These are phyloP conservation scores for Spongilla lacustris DNA, from an alignment of 37 sponge, comb jelly and placozoan species.

Conservation along the genomic window DNA sequence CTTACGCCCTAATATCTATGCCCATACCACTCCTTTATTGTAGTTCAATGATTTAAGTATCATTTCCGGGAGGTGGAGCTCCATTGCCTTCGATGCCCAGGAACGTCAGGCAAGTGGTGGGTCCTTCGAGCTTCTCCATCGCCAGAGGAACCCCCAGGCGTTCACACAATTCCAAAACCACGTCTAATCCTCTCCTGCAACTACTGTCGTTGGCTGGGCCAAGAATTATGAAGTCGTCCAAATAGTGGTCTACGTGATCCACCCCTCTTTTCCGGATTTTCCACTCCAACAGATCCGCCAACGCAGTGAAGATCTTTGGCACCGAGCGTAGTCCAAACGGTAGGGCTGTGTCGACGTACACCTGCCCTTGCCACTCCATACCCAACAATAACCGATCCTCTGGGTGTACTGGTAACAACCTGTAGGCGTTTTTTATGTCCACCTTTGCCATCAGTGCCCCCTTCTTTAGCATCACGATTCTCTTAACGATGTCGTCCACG, in stretches of 20 bases:
- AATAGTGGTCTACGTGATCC: slow-evolving; percentile 11
- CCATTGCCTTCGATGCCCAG: slow-evolving; percentile 27
- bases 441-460: slow-evolving; percentile 15
- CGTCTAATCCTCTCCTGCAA: neutral
- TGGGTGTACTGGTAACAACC: slow-evolving; percentile 23
- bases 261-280: slow-evolving; percentile 25
- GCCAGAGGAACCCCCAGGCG: slow-evolving; percentile 52
- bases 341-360: slow-evolving; percentile 25
- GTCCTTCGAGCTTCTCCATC: slow-evolving; percentile 29
- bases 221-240: slow-evolving; percentile 37
- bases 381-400: slow-evolving; percentile 24
- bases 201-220: slow-evolving; percentile 7
- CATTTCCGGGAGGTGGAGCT: neutral
- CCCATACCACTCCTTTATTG: neutral
- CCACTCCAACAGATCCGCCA: slow-evolving; percentile 8
- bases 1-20: no score
- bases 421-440: slow-evolving; percentile 32
- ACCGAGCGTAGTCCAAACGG: slow-evolving; percentile 32
- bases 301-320: slow-evolving; percentile 18
- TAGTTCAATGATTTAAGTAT: neutral
- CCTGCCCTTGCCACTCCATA: slow-evolving; percentile 12
- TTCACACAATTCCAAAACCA: neutral
- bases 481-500: slow-evolving; percentile 12
- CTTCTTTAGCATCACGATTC: neutral
- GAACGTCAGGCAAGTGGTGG: slow-evolving; percentile 33